Conservation (phyloP, 2,888 invertebrate species). For the Andrena camellia region DNA sequence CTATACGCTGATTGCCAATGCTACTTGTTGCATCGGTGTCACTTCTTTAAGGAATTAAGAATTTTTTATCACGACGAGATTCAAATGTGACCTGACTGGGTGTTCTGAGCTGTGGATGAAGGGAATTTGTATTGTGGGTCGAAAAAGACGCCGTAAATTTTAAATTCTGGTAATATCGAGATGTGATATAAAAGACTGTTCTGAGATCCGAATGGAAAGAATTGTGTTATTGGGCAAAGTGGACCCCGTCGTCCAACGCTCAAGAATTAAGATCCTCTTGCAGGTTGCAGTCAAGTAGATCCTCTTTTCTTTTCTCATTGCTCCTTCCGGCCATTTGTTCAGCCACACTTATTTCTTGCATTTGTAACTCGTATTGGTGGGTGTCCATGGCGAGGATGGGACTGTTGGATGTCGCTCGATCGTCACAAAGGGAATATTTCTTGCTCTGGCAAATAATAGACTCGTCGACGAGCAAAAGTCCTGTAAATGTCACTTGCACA, state of each 20-base stretch:
- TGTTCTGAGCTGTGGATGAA: no score
- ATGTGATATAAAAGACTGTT: no score
- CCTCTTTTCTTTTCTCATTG: conserved; percentile 12
- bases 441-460: not conserved
- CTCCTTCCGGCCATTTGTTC: conserved; percentile 14
- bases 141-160: no score
- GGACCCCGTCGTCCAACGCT: not conserved
- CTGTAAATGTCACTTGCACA: not conserved
- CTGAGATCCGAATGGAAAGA: no score
- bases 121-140: no score
- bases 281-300: conserved; percentile 28
- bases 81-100: no score
- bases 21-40: no score
- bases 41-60: no score
- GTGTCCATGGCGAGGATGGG: not conserved
- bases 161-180: no score
- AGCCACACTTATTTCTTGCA: not conserved
- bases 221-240: not conserved
- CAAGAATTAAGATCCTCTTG: conserved; percentile 36
- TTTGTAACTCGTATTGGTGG: not conserved
- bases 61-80: no score
- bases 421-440: not conserved
- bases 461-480: not conserved
- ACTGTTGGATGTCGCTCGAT: not conserved
- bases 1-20: no score